Conservation (phyloP, 2,797 vertebrate genomes). For the Carcharodon carcharias region DNA sequence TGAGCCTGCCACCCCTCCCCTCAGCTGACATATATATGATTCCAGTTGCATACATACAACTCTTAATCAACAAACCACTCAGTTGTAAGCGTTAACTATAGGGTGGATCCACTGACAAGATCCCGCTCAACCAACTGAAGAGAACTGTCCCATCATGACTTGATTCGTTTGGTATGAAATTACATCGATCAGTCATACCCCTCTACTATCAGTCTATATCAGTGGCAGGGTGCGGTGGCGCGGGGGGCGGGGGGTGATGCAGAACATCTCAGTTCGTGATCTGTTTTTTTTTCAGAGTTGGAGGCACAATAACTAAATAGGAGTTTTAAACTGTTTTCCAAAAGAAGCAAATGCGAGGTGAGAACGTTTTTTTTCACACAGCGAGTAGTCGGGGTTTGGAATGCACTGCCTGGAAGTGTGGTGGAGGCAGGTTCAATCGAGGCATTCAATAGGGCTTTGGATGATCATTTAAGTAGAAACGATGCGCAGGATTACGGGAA, state of each 20-base stretch:
- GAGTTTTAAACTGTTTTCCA: too few species aligned
- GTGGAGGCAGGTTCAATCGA: too few species aligned
- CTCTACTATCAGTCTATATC: neutral
- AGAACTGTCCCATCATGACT: neutral
- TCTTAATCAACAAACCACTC: neutral
- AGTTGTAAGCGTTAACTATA: neutral
- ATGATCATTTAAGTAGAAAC: too few species aligned
- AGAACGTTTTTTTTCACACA: too few species aligned
- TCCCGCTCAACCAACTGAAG: neutral
- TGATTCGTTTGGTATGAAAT: neutral
- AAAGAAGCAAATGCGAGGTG: too few species aligned
- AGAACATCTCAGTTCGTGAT: constrained; percentile 38
- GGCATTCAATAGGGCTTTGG: too few species aligned
- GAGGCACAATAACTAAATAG: neutral
- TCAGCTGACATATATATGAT: neutral
- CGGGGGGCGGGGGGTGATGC: too few species aligned
- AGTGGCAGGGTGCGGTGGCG: neutral
- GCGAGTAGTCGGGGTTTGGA: too few species aligned
- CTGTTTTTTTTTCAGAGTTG: neutral
- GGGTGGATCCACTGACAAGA: neutral
- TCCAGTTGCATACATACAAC: neutral
- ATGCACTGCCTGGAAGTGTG: too few species aligned
- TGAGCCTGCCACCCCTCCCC: neutral
- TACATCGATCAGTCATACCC: neutral
- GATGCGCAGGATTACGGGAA: too few species aligned